Conservation (phyloP, 2,888 invertebrate species). For the Cordylochernes scorpioides region DNA sequence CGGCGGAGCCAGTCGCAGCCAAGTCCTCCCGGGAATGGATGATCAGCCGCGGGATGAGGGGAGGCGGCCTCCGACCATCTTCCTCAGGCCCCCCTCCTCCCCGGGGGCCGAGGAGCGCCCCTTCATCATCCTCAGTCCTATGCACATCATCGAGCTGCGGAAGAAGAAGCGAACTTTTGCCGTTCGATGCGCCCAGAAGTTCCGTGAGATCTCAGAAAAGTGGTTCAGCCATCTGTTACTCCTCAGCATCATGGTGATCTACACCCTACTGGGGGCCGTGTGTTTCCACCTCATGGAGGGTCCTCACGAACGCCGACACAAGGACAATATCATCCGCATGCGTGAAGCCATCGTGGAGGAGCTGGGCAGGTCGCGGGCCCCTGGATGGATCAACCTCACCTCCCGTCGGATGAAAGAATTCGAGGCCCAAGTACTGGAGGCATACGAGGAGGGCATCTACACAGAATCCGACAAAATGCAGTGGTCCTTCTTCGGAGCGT, state of each 20-base stretch:
- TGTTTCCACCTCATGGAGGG: conserved; percentile 53
- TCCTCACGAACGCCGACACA: conserved; percentile 21
- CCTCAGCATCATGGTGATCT: conserved; percentile 42
- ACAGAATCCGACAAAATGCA: conserved; percentile 10
- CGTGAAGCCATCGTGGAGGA: conserved; percentile 4
- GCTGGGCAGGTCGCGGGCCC: too few relatives aligned
- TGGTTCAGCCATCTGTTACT: conserved; percentile 77
- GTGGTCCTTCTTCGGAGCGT: conserved; percentile 61
- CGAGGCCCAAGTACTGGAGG: too few relatives aligned
- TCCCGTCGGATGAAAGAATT: conserved; percentile 24
- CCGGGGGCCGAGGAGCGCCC: too few relatives aligned
- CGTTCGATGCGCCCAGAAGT: conserved; percentile 12
- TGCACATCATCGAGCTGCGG: conserved; percentile 15
- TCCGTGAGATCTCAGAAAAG: conserved; percentile 36
- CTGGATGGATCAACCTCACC: conserved; percentile 2
- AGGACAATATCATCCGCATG: conserved; percentile 7
- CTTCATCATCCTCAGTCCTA: conserved; percentile 16
- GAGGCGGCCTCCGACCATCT: too few relatives aligned
- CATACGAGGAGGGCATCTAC: conserved; percentile 61
- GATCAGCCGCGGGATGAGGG: too few relatives aligned
- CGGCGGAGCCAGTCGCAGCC: too few relatives aligned
- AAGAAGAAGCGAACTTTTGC: conserved; percentile 12
- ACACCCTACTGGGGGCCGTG: conserved; percentile 52
- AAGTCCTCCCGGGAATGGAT: too few relatives aligned
- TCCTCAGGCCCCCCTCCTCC: too few relatives aligned